Conservation (phyloP, 2,888 invertebrate species). For the Trissonchulus latispiculum region DNA sequence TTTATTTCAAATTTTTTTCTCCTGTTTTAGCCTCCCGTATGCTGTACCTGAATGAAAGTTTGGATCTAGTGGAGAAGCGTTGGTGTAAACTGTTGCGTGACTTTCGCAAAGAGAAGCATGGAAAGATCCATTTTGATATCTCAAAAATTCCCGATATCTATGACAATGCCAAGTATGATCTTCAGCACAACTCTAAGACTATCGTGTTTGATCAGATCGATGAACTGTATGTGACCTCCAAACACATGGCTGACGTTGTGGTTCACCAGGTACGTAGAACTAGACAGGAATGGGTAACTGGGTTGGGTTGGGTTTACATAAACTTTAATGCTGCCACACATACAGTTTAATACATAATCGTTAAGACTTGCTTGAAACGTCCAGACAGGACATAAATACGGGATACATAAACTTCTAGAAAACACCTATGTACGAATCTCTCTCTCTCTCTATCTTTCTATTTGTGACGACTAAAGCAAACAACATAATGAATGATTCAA, state of each 20-base stretch:
- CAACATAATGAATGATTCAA: too few relatives aligned
- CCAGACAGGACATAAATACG: too few relatives aligned
- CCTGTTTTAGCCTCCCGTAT: neutral
- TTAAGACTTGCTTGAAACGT: too few relatives aligned
- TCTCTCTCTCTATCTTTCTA: too few relatives aligned
- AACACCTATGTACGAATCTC: too few relatives aligned
- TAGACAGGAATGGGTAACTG: too few relatives aligned
- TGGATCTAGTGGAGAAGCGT: slow-evolving; percentile 90
- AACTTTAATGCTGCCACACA: neutral
- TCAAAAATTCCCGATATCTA: slow-evolving; percentile 97
- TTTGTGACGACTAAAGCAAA: too few relatives aligned
- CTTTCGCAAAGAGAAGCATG: slow-evolving; percentile 58
- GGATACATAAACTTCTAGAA: too few relatives aligned
- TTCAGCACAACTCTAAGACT: slow-evolving; percentile 90
- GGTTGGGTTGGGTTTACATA: too few relatives aligned
- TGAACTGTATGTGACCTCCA: slow-evolving; percentile 69
- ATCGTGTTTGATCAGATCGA: slow-evolving; percentile 38
- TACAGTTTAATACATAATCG: too few relatives aligned
- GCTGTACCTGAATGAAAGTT: slow-evolving; percentile 90
- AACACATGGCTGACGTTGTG: slow-evolving; percentile 89
- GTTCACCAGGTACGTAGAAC: slow-evolving; percentile 80
- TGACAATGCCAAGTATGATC: slow-evolving; percentile 90
- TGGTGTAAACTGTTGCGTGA: slow-evolving; percentile 98
- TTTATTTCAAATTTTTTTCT: too few relatives aligned
- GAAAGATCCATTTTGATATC: slow-evolving; percentile 82